Evolutionary conservation across 2,797 vertebrate species (phyloP), one percentile per base, ranked within the genome.

Genomic region (Sebastes wilsoni): DNA sequence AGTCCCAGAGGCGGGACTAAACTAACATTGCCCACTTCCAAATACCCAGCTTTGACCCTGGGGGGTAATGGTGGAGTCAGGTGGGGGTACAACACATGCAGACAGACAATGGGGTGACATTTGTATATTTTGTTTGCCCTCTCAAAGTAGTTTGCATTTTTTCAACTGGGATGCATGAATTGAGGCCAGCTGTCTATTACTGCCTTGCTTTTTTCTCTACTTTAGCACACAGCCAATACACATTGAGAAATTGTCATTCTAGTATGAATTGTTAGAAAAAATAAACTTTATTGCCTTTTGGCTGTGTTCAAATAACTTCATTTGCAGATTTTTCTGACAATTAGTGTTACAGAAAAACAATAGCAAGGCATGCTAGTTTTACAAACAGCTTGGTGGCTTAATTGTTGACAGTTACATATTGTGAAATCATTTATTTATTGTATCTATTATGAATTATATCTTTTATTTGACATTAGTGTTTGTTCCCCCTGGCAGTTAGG

Each of bases 1-100:
- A 95, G 93, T 94, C 93, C 86, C 91, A 91, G 72, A 88, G 80
- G 92, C 82, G 12, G 88, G 81, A 76, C 90, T 90, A 89, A 93
- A 93, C 91, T 83, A 92, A 92, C 85, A 93, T 67, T 77, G 82
- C 73, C 75, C 72, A 82, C 65, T 85, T 83, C 78, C 65, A 91
- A 85, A 91, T 59, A 81, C 56, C 69, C 70, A 80, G 73, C 72
- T 86, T 86, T 84, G 69, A 66, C 83, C 79, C 42, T 66, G 69
- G 77, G 86, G 64, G 75, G 59, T 78, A 69, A 79, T 79, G 23
- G 60, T 76, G 61, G 74, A 80, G 71, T 82, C 76, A 69, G 69
- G 61, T 77, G 71, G 83, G 65, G 67, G 22, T 56, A 28, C 54
- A 87, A 82, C 18, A 80, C 22, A 80, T 36, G 80, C 66, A 80